These are phyloP conservation scores for Drosophila stalkeri DNA, from an alignment of 2,888 invertebrate genomes.

Conservation along the genomic window DNA sequence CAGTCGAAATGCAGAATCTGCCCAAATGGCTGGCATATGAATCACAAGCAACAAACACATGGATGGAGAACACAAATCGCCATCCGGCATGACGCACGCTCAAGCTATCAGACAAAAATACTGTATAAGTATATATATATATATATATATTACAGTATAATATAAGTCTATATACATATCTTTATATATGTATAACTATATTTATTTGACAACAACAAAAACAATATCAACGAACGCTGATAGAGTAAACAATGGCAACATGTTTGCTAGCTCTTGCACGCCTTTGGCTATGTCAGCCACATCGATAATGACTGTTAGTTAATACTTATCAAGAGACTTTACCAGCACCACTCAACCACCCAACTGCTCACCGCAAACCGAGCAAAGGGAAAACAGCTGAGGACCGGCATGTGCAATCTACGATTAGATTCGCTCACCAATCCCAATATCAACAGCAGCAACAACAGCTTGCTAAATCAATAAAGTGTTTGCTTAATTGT, in stretches of 20 bases:
- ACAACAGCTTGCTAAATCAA: conserved; percentile 25
- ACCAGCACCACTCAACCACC: neutral
- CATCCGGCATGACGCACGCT: conserved; percentile 50
- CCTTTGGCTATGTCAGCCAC: conserved; percentile 36
- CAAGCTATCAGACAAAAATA: conserved; percentile 35
- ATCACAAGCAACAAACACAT: conserved; percentile 19
- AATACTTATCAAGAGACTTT: conserved; percentile 49
- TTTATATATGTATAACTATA: conserved; percentile 9
- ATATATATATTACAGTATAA: neutral
- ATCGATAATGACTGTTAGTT: conserved; percentile 57
- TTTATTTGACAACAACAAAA: conserved; percentile 25
- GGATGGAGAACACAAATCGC: conserved; percentile 21
- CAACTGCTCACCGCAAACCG: neutral
- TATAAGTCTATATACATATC: neutral
- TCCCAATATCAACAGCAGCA: conserved; percentile 14
- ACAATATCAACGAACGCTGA: conserved; percentile 29
- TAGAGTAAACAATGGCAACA: conserved; percentile 53
- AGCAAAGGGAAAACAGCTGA: conserved; percentile 40
- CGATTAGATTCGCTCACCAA: conserved; percentile 44
- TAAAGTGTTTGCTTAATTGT: conserved; percentile 27
- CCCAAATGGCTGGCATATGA: conserved; percentile 41
- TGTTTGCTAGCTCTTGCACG: conserved; percentile 42
- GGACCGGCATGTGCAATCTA: conserved; percentile 40
- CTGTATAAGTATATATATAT: neutral
- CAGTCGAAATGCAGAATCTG: conserved; percentile 32